Conservation (phyloP, 2,113 vertebrate genomes). For the Brachyhypopomus gauderio region DNA sequence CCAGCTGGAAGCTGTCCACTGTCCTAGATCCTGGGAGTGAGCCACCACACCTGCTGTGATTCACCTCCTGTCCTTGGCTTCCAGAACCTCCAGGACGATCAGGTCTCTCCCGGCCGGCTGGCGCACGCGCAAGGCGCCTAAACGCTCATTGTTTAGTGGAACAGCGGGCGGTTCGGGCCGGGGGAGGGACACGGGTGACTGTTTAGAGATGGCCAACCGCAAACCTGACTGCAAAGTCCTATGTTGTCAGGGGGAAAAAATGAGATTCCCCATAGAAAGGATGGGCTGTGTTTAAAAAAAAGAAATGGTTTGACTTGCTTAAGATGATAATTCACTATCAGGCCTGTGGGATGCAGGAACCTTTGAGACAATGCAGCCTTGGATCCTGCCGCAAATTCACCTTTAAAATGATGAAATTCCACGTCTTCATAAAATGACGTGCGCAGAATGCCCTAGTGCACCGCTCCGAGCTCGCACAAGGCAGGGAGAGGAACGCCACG, state of each 20-base stretch:
- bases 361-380: not conserved
- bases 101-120: not conserved
- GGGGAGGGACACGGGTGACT: not conserved
- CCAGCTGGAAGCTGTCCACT: slow-evolving; percentile 70
- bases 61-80: slow-evolving; percentile 71
- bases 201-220: not conserved
- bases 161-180: not conserved
- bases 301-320: too few species aligned
- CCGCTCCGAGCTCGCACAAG: too few species aligned
- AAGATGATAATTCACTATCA: too few species aligned
- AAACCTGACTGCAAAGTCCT: not conserved
- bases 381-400: not conserved
- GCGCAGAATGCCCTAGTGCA: too few species aligned
- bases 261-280: too few species aligned
- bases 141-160: not conserved
- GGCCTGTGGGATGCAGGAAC: too few species aligned
- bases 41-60: slow-evolving; percentile 63
- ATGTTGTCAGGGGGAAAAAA: too few species aligned
- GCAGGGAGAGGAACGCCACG: too few species aligned
- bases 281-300: too few species aligned
- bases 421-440: not conserved
- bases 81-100: slow-evolving; percentile 44
- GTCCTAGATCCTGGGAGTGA: slow-evolving; percentile 69
- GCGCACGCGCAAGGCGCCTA: not conserved
- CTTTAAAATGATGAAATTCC: not conserved